Base-by-base conservation (phyloP, 2,888 invertebrate genomes). In the Andrena camellia region DNA sequence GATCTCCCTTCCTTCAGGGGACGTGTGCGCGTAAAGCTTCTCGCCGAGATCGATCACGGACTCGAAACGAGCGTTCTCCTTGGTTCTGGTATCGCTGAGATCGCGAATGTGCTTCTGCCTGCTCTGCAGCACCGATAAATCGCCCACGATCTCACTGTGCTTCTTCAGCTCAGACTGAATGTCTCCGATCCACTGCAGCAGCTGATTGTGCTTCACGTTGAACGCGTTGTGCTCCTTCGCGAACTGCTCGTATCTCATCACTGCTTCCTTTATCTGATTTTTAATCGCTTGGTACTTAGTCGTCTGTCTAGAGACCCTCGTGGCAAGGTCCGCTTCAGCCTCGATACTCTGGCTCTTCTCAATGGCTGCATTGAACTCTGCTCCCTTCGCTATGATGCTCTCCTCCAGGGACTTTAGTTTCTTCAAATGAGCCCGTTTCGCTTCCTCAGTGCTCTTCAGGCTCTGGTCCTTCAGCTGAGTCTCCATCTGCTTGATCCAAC, bases 1-100 rank as follows among this genome's bases (percentile, higher is more conserved):
- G 4, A 97, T 96, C 95, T 99, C 99, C 88, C 99, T 96, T 2
- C 99, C 99, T 91, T 99, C 98, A 0, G 99, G 98, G 67, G 98
- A 98, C 0, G 99, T 99, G 90, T 98, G 98, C 0, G 97, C 96
- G 91, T 99, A 99, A 0, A 99, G 94, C 93, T 97, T 98, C 94
- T 99, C 99, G 1, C 99, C 99, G 48, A 97, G 95, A 90, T 98
- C 98, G 13, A 98, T 95, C 5, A 98, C 96, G 63, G 97, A 96
- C 93, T 98, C 98, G 92, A 99, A 98, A 52, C 96, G 95, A 0
- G 96, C 96, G 54, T 97, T 97, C 92, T 98, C 97, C 88, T 96
- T 97, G 29, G 97, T 97, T 86, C 97, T 96, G 6, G 96, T 96
- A 89, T 98, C 98, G 17, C 97, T 96, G 76, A 99, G 95, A 89